phyloP scores from a whole-genome alignment of 2,797 vertebrate genomes.

The Lepilemur ruficaudatus region DNA sequence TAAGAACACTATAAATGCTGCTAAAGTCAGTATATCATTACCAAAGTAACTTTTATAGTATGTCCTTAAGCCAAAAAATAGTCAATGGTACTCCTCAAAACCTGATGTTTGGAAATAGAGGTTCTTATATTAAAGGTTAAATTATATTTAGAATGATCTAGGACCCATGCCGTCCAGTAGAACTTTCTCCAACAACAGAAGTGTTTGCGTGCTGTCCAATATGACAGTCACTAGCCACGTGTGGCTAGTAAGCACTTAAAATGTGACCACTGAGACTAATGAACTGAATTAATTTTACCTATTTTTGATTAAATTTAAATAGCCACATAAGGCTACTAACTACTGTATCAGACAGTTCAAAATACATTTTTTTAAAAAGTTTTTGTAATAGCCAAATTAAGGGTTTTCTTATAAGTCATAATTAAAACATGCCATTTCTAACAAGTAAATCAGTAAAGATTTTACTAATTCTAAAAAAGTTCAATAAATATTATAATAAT shows the following conservation, averaged over 20 bases:
- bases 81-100: background rate
- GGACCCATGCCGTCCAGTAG: background rate
- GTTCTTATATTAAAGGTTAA: background rate
- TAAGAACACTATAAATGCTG: background rate
- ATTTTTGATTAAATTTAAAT: slow-evolving; percentile 34
- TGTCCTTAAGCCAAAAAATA: background rate
- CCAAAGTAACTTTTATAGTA: slow-evolving; percentile 20
- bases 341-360: background rate
- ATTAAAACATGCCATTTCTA: background rate
- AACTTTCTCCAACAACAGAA: background rate
- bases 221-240: background rate
- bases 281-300: background rate
- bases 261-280: background rate
- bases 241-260: background rate
- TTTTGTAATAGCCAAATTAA: slow-evolving; percentile 14
- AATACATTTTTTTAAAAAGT: background rate
- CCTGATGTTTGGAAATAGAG: background rate
- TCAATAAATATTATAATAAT: background rate
- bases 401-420: background rate
- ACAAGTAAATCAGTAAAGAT: background rate
- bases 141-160: background rate
- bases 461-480: background rate
- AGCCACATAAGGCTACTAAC: background rate
- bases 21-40: background rate
- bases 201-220: background rate